Percentiles rank a stretch among this genome's conserved stretches.
Evolutionary conservation across 2,888 invertebrate species (phyloP).

Genomic region (Orthosia incerta): DNA sequence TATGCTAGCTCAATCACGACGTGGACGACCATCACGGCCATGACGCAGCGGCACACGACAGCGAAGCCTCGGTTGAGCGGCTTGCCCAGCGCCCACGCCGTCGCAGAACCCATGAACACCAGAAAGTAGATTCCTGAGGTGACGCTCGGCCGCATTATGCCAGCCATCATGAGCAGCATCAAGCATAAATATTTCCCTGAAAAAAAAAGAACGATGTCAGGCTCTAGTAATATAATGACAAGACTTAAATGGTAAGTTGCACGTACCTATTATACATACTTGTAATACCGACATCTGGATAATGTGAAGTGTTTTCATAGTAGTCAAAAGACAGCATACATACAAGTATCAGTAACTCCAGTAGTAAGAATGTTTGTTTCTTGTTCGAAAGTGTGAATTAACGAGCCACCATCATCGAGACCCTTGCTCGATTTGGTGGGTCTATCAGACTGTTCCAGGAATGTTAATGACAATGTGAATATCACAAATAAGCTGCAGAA

Average conservation of each 20-base stretch:
- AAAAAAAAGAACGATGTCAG: constrained; percentile 55
- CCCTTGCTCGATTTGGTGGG: not conserved
- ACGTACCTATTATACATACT: not conserved
- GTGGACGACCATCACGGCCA: constrained; percentile 95
- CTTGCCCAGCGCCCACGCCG: constrained; percentile 96
- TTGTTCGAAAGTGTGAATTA: not conserved
- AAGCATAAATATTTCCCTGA: constrained; percentile 93
- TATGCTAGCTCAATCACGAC: constrained; percentile 94
- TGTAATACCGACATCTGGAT: not conserved
- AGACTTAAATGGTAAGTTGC: not conserved
- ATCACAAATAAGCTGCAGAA: constrained; percentile 8
- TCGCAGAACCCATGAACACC: constrained; percentile 95
- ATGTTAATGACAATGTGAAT: not conserved
- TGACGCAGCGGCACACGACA: constrained; percentile 92
- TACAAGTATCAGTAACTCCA: not conserved
- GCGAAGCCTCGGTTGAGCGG: constrained; percentile 95
- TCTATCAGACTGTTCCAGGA: not conserved
- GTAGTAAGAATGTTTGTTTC: not conserved
- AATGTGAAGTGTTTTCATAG: not conserved
- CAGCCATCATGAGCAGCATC: constrained; percentile 93
- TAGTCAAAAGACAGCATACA: not conserved
- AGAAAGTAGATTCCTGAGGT: constrained; percentile 96
- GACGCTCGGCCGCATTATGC: constrained; percentile 95
- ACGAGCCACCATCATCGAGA: not conserved
- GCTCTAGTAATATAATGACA: not conserved